Evolutionary conservation across 2,113 vertebrate species (phyloP).

Genomic region (Triplophysa tibetana): DNA sequence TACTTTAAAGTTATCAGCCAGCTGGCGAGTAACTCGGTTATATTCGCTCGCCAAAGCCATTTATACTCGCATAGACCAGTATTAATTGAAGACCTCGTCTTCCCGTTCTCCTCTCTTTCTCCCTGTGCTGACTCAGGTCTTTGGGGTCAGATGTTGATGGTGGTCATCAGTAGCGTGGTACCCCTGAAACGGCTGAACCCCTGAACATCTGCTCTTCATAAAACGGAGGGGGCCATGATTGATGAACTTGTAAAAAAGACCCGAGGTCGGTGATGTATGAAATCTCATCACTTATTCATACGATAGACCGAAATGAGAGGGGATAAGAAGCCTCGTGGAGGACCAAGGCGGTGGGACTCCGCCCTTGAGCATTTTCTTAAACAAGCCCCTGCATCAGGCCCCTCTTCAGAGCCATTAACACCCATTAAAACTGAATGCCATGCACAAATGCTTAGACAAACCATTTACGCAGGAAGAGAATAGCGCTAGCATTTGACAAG

Average conservation of each 20-base stretch:
- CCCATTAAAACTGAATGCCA: slow-evolving; percentile 54
- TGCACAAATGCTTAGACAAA: slow-evolving; percentile 37
- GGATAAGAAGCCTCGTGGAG: slow-evolving; percentile 20
- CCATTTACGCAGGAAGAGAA: slow-evolving; percentile 40
- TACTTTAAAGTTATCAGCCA: too few relatives aligned
- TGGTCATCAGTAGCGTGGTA: slow-evolving; percentile 15
- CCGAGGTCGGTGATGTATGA: slow-evolving; percentile 54
- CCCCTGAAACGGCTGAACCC: slow-evolving; percentile 33
- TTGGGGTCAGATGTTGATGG: slow-evolving; percentile 36
- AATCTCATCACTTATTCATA: slow-evolving; percentile 58
- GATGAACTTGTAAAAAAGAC: slow-evolving; percentile 55
- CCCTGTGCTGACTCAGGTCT: slow-evolving; percentile 46
- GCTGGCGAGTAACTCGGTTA: too few relatives aligned
- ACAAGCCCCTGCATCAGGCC: slow-evolving; percentile 50
- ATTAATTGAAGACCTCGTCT: slow-evolving; percentile 53
- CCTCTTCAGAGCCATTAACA: slow-evolving; percentile 56
- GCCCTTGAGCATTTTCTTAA: slow-evolving; percentile 53
- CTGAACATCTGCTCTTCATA: slow-evolving; percentile 46
- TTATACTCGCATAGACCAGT: slow-evolving; percentile 23
- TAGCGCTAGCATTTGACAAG: slow-evolving; percentile 20
- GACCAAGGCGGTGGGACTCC: slow-evolving; percentile 45
- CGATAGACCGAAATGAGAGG: neutral
- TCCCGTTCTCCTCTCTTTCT: slow-evolving; percentile 3
- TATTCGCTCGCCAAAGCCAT: too few relatives aligned
- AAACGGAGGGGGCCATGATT: slow-evolving; percentile 47